Percentiles rank a stretch among this genome's conserved stretches.
phyloP scores from a whole-genome alignment of 2,888 invertebrate genomes.

The Meta bourneti region DNA sequence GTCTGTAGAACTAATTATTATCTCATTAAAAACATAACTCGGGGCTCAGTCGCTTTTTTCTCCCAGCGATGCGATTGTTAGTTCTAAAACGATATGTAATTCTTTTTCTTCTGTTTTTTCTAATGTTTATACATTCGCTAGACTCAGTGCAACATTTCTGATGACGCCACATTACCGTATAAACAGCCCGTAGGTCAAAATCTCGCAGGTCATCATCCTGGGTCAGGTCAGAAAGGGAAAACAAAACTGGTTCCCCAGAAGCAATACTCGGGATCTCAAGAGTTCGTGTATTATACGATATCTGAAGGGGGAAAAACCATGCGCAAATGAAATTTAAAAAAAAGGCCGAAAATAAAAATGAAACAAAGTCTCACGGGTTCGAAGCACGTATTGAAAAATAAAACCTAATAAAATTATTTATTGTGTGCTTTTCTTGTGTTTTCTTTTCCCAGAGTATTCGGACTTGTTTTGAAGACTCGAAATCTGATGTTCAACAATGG shows the following conservation, averaged over 20 bases:
- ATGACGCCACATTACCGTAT: slow-evolving; percentile 53
- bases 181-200: slow-evolving; percentile 60
- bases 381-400: slow-evolving; percentile 31
- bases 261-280: slow-evolving; percentile 62
- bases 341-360: slow-evolving; percentile 34
- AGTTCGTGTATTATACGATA: slow-evolving; percentile 60
- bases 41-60: not conserved
- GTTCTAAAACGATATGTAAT: slow-evolving; percentile 13
- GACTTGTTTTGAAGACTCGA: slow-evolving; percentile 1
- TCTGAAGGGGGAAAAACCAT: slow-evolving; percentile 42
- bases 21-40: slow-evolving; percentile 38
- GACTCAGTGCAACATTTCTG: slow-evolving; percentile 25
- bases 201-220: slow-evolving; percentile 67
- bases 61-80: slow-evolving; percentile 22
- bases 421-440: not conserved
- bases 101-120: slow-evolving; percentile 1
- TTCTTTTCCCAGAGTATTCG: not conserved
- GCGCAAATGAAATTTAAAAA: slow-evolving; percentile 13
- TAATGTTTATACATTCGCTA: slow-evolving; percentile 1
- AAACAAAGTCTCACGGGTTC: not conserved
- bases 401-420: not conserved
- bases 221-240: slow-evolving; percentile 73
- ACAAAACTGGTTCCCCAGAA: slow-evolving; percentile 69
- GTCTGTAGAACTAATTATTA: slow-evolving; percentile 27
- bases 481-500: not conserved